Conservation (phyloP, 2,888 invertebrate species). For the Plebejus melissa region DNA sequence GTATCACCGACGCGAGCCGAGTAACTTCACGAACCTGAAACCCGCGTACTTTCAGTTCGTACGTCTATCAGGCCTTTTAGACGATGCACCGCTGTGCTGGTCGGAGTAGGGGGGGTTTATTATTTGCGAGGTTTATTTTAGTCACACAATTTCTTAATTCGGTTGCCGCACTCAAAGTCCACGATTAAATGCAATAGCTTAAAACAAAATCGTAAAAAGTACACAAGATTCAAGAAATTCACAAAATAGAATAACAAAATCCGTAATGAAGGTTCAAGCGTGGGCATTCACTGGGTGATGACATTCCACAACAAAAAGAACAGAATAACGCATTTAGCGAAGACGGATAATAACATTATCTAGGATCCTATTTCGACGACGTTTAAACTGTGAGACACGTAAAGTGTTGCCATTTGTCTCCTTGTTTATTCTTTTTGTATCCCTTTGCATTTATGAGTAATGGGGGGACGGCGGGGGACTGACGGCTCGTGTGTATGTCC, state of each 20-base stretch:
- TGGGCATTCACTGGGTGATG: slow-evolving; percentile 10
- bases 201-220: background rate
- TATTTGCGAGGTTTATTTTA: too few species aligned
- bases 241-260: background rate
- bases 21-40: too few species aligned
- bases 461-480: slow-evolving; percentile 52
- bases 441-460: slow-evolving; percentile 65
- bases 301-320: background rate
- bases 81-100: too few species aligned
- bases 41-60: too few species aligned
- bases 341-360: slow-evolving; percentile 66
- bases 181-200: background rate
- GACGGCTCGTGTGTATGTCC: slow-evolving; percentile 41
- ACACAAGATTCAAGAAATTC: background rate
- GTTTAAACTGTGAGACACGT: slow-evolving; percentile 68
- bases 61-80: too few species aligned
- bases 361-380: slow-evolving; percentile 62
- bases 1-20: too few species aligned
- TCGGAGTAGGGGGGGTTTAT: too few species aligned
- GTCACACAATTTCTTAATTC: too few species aligned
- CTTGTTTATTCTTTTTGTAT: slow-evolving; percentile 61
- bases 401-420: slow-evolving; percentile 70
- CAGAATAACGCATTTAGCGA: slow-evolving; percentile 53
- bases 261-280: slow-evolving; percentile 12
- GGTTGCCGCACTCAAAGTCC: too few species aligned